phyloP scores from a whole-genome alignment of 2,113 vertebrate genomes.

The Prionailurus viverrinus region DNA sequence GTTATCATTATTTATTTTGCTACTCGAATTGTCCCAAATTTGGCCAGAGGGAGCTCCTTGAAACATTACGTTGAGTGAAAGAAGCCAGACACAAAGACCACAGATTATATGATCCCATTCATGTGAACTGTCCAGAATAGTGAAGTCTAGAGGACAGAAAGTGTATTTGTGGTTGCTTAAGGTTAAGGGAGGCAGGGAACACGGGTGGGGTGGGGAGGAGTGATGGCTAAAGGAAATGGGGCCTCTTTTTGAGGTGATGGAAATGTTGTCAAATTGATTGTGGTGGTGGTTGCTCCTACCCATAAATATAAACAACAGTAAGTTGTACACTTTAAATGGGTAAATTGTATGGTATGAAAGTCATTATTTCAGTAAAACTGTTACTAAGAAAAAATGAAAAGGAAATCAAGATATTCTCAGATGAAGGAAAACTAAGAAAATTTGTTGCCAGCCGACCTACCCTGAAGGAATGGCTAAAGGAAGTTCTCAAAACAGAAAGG shows the following conservation, averaged over 20 bases:
- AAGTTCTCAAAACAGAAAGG: not conserved
- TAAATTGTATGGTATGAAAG: not conserved
- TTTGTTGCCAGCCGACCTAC: not conserved
- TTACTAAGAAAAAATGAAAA: not conserved
- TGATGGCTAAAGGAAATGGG: not conserved
- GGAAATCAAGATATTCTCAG: not conserved
- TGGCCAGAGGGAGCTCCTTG: not conserved
- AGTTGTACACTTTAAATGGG: not conserved
- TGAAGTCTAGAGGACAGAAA: not conserved
- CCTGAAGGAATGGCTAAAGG: not conserved
- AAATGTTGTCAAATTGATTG: conserved; percentile 21
- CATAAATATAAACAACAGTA: conserved; percentile 16
- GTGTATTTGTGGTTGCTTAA: not conserved
- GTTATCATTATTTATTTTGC: conserved; percentile 10
- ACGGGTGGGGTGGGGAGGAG: not conserved
- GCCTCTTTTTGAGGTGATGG: not conserved
- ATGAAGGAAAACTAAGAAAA: not conserved
- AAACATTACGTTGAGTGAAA: not conserved
- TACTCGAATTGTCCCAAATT: not conserved
- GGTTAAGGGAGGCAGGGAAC: not conserved
- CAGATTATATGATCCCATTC: not conserved
- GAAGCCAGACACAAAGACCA: not conserved
- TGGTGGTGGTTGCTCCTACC: not conserved
- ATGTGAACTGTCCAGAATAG: conserved; percentile 10
- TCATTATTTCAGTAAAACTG: conserved; percentile 16